These are phyloP conservation scores for Myripristis jacobus DNA, from an alignment of 2,797 vertebrate genomes.

Conservation along the genomic window DNA sequence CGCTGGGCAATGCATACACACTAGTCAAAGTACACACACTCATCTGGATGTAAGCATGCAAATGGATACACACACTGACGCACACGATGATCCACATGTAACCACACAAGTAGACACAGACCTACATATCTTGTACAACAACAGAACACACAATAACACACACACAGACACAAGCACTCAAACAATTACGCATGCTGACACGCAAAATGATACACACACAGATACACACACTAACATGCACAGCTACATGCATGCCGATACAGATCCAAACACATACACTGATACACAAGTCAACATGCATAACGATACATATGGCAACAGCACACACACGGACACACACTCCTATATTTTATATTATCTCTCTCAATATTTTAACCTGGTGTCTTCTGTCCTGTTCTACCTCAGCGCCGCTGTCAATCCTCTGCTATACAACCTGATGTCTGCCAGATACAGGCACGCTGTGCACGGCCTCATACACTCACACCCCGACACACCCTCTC, in stretches of 20 bases:
- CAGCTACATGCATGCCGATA: no score
- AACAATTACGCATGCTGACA: neutral
- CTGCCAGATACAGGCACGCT: slow-evolving; percentile 79
- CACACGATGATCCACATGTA: neutral
- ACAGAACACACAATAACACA: neutral
- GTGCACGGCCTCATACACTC: slow-evolving; percentile 74
- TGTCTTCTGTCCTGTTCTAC: slow-evolving; percentile 86
- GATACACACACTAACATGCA: neutral
- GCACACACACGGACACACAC: slow-evolving; percentile 25
- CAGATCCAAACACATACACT: neutral
- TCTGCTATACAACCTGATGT: slow-evolving; percentile 85
- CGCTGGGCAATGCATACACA: no score
- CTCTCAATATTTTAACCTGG: slow-evolving; percentile 86
- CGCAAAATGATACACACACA: neutral
- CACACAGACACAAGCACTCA: neutral
- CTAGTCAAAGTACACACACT: no score
- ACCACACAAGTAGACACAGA: neutral
- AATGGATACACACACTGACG: neutral
- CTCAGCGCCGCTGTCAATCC: slow-evolving; percentile 86
- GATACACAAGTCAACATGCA: neutral
- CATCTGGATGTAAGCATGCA: no score
- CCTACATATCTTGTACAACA: no score
- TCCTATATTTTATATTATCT: slow-evolving; percentile 76
- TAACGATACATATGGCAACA: slow-evolving; percentile 16
- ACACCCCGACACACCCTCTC: slow-evolving; percentile 5